Evolutionary conservation across 2,888 invertebrate genomes (phyloP), one percentile per base, ranked within the genome.

Genomic region (Dorcus hopei): DNA sequence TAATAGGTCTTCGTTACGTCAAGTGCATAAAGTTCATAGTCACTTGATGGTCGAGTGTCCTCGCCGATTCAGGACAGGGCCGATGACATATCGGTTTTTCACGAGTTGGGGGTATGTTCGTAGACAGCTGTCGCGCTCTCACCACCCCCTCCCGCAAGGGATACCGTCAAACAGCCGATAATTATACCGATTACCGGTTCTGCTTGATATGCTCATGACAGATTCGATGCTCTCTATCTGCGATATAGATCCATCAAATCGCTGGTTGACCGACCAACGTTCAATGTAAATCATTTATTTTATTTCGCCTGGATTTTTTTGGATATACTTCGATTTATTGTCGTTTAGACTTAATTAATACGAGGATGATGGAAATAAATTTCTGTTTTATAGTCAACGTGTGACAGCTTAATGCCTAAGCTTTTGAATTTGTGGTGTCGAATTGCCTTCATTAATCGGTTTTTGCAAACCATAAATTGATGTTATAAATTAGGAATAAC

Each of bases 41-140:
- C 48, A 49, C 47, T 47, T 49, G 54, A 49, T 39, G 41, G 26
- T 52, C 38, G 9, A 47, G 38, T 39, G 19, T 38, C 48, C 39
- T 38, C 16, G 38, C 38, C 47, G 47, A 53, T 53, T 54, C 47
- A 41, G 38, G 38, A 19, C 48, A 19, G 49, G 52, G 23, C 23
- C 38, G 49, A 39, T 59, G 62, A 60, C 62, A 57, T 59, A 60
- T 62, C 59, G 62, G 57, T 57, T 60, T 57, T 62, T 58, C 59
- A 33, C 52, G 26, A 33, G 59, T 9, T 16, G 11, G 42, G 11
- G 42, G 42, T 6, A 16, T 14, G 14, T 7, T 11, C 42, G 42
- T 42, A 11, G 42, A 57, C 59, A 56, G 59, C 59, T 57, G 59
- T 52, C 56, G 59, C 52, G 55, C 42, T 7, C 11, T 42, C 42